Evolutionary conservation across 2,888 invertebrate genomes (phyloP), one percentile per base, ranked within the genome.

Genomic region (Pyrrhosoma nymphula): DNA sequence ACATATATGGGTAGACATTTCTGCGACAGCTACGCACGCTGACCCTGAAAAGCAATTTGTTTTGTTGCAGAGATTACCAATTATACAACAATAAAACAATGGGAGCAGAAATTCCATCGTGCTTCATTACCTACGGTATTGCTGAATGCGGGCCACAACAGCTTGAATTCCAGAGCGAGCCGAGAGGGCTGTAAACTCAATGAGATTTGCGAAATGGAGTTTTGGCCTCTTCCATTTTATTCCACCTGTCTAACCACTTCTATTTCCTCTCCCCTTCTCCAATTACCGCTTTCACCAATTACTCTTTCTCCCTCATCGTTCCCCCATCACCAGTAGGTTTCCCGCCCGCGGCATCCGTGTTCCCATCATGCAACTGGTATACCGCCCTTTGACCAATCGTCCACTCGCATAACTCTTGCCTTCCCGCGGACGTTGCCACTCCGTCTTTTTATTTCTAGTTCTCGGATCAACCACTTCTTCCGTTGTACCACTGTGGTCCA

Each of bases 121-220:
- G n/a, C 69, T 69, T 69, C 69, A 69, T 69, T 69, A n/a, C n/a
- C n/a, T n/a, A 69, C 69, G 69, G 69, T 23, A n/a, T 12, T n/a
- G 69, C n/a, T n/a, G n/a, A 69, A 12, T 69, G 69, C 69, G n/a
- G 26, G 26, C 69, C 26, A 12, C 69, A n/a, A 23, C n/a, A 26
- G n/a, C n/a, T 69, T 10, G 69, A 69, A 69, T 69, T 69, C 20
- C 69, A n/a, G 69, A 69, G n/a, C n/a, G 4, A 69, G 69, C 69
- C 26, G n/a, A 69, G 69, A n/a, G 60, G 60, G 16, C 60, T 60
- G 60, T 60, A 60, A n/a, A n/a, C 69, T 69, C 69, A n/a, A 69
- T 69, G 69, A n/a, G n/a, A 69, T 69, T 69, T 69, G 69, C 69
- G n/a, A 69, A 69, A 69, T 69, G n/a, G n/a, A 26, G 69, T 55